These are phyloP conservation scores for Channa argus DNA, from an alignment of 2,113 vertebrate species.

Conservation along the genomic window DNA sequence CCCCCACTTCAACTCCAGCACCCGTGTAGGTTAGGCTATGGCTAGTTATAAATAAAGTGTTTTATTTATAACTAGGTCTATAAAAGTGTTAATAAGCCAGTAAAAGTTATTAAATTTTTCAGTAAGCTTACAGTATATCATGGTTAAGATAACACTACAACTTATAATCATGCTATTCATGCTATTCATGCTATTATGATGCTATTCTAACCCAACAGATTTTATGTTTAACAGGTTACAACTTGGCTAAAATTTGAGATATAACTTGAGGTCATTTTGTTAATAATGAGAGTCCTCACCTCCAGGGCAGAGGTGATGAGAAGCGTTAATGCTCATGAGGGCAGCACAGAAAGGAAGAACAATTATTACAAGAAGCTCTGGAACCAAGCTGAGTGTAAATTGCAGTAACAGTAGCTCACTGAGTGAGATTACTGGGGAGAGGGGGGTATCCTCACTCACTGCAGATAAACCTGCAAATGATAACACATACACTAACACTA, in stretches of 20 bases:
- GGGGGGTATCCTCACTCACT: conserved; percentile 51
- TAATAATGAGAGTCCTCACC: conserved; percentile 17
- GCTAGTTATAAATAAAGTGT: too few species aligned
- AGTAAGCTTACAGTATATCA: too few species aligned
- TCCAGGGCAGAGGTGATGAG: conserved; percentile 57
- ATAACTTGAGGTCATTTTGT: conserved; percentile 34
- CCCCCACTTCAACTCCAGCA: too few species aligned
- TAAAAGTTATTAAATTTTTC: too few species aligned
- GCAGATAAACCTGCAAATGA: conserved; percentile 35
- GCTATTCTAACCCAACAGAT: neutral
- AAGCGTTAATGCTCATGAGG: conserved; percentile 39
- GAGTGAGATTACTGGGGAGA: conserved; percentile 65
- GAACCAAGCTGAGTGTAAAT: conserved; percentile 70
- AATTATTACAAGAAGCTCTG: conserved; percentile 56
- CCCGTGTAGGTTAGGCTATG: too few species aligned
- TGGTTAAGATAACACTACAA: too few species aligned
- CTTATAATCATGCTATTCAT: too few species aligned
- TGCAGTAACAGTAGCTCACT: conserved; percentile 65
- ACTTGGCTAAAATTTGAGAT: conserved; percentile 39
- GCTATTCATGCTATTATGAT: too few species aligned
- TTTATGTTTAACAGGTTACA: conserved; percentile 35
- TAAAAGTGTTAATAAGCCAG: too few species aligned
- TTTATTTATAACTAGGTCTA: too few species aligned
- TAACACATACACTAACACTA: conserved; percentile 10
- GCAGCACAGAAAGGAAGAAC: conserved; percentile 29